phyloP scores from a whole-genome alignment of 35 echinoderm and acorn worm species.

The Heliocidaris tuberculata region DNA sequence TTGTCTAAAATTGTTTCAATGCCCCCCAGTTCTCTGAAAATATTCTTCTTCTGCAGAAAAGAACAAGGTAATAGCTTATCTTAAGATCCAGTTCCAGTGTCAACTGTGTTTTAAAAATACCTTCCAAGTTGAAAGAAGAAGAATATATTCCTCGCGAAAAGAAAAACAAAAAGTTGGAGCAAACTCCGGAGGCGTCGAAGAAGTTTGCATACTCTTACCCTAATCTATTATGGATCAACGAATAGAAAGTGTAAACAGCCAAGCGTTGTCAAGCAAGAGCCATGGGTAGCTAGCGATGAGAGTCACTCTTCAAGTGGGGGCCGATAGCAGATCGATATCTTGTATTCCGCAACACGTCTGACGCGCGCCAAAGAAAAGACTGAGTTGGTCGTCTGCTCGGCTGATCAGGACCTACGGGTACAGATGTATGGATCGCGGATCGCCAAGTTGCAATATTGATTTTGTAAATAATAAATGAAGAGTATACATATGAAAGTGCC shows the following conservation, averaged over 20 bases:
- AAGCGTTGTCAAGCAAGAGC: conserved; percentile 24
- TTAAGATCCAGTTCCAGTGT: neutral
- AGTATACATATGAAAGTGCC: neutral
- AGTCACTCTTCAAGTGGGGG: neutral
- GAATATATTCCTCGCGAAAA: neutral
- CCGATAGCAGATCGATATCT: neutral
- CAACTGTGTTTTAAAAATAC: neutral
- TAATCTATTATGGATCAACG: conserved; percentile 29
- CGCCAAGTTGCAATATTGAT: neutral
- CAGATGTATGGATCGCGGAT: neutral
- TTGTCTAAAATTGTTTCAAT: neutral
- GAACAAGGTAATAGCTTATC: neutral
- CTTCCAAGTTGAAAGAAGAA: neutral
- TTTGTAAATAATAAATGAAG: neutral
- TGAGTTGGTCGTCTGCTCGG: neutral
- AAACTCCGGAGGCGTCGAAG: neutral
- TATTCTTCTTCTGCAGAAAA: neutral
- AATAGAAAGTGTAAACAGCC: conserved; percentile 25
- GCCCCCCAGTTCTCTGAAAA: neutral
- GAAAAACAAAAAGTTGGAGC: neutral
- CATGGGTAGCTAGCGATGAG: neutral
- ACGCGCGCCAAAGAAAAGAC: neutral
- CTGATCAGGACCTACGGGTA: no score
- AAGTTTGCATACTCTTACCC: conserved; percentile 4
- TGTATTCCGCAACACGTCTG: neutral